Evolutionary conservation across 2,888 invertebrate species (phyloP).

Genomic region (Drepanosiphum platanoidis): DNA sequence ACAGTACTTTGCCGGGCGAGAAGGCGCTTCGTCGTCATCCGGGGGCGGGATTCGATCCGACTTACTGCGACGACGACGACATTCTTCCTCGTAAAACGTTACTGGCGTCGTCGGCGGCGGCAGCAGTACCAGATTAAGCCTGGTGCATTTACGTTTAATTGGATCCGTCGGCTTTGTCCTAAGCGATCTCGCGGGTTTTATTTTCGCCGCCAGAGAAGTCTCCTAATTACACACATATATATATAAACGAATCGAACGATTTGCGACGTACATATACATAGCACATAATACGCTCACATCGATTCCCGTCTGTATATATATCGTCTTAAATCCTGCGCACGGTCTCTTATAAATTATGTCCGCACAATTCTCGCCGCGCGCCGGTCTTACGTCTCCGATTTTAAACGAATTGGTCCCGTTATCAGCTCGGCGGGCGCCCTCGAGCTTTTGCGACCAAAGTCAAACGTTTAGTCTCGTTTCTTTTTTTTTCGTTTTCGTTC

Average conservation of each 20-base stretch:
- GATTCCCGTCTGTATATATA: not conserved
- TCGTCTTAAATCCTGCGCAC: not conserved
- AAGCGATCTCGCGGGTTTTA: conserved; percentile 32
- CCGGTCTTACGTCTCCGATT: too few relatives aligned
- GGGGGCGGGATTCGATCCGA: not conserved
- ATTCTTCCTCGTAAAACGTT: conserved; percentile 21
- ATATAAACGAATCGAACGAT: not conserved
- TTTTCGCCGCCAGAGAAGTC: not conserved
- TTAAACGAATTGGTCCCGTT: too few relatives aligned
- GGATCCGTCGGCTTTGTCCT: conserved; percentile 49
- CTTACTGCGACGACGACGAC: not conserved
- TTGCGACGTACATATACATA: not conserved
- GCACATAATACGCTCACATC: not conserved
- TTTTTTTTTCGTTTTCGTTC: too few relatives aligned
- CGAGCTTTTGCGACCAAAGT: too few relatives aligned
- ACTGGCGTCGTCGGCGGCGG: not conserved
- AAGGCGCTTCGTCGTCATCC: conserved; percentile 8
- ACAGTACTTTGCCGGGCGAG: too few relatives aligned
- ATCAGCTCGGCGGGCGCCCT: too few relatives aligned
- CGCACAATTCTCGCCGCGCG: too few relatives aligned
- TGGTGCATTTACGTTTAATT: conserved; percentile 53
- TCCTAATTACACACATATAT: not conserved
- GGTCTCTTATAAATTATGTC: too few relatives aligned
- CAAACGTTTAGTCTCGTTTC: too few relatives aligned
- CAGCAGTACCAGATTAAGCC: conserved; percentile 38